phyloP scores from a whole-genome alignment of 2,797 vertebrate species.

The Fistularia commersonii region DNA sequence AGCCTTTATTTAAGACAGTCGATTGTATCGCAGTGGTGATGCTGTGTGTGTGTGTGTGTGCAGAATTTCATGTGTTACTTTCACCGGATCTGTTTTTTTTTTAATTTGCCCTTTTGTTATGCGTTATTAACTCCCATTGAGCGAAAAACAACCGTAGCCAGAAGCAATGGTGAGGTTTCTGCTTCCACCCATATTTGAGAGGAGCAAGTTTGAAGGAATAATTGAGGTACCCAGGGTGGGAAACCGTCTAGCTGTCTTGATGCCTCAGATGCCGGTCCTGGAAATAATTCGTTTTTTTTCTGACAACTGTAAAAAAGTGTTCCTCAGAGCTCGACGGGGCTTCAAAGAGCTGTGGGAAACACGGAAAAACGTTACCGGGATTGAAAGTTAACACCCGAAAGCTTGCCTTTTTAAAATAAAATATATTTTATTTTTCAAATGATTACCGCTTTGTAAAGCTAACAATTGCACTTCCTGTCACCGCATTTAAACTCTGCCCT shows the following conservation, averaged over 20 bases:
- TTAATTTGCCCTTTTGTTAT: too few relatives aligned
- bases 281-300: conserved; percentile 10
- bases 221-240: too few relatives aligned
- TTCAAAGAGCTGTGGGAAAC: conserved; percentile 13
- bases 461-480: conserved; percentile 5
- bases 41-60: too few relatives aligned
- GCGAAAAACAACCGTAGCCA: too few relatives aligned
- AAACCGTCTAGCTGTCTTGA: conserved; percentile 3
- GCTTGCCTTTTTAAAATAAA: not conserved
- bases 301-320: conserved; percentile 20
- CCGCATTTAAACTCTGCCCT: conserved; percentile 6
- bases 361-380: conserved; percentile 25
- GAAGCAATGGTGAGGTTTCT: too few relatives aligned
- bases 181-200: too few relatives aligned
- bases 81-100: too few relatives aligned
- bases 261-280: conserved; percentile 11
- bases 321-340: conserved; percentile 11
- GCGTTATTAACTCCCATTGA: too few relatives aligned
- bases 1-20: too few relatives aligned
- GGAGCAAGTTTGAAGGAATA: too few relatives aligned
- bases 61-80: too few relatives aligned
- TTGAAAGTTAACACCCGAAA: conserved; percentile 15
- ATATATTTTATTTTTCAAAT: conserved; percentile 7
- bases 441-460: conserved; percentile 18
- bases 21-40: too few relatives aligned